Base-by-base conservation (phyloP, 2,797 vertebrate genomes). In the Helarctos malayanus region DNA sequence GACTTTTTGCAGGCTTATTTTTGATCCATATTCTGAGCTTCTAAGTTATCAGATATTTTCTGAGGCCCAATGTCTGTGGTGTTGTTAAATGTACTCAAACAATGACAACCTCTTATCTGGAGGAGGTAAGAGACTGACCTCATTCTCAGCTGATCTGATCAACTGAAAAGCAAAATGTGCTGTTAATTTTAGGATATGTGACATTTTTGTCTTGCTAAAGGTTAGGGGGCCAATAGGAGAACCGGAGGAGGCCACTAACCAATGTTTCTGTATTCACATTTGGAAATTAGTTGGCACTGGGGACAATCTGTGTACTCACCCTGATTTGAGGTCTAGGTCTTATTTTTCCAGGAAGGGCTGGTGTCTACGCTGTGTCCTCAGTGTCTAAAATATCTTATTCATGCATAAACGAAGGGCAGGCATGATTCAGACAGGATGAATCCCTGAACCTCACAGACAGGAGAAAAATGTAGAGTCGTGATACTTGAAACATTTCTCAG, bases 401-500 rank as follows among this genome's bases (percentile, higher is more conserved):
- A 38, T 94, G 93, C 93, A 92, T 87, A 95, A 91, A 88, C 89
- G 95, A 85, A 96, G 96, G 96, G 92, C 94, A 97, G 88, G 76
- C 93, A 0, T 92, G 96, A 97, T 90, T 90, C 76, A 79, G 47
- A 76, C 95, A 85, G 89, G 95, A 93, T 92, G 96, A 97, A 80
- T 90, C 97, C 86, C 71, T 68, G 83, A 63, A 91, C 91, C 86
- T 93, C 86, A 25, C 15, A 83, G 96, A 93, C 93, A 71, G 95
- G 76, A 97, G 96, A 97, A 87, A 96, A 96, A 97, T 97, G 93
- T 25, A 65, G 95, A 96, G 96, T 89, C 49, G 63, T 96, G 97
- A 85, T 93, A 87, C 93, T 35, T 61, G 79, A 91, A 94, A 63
- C 95, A 95, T 98, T 97, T 95, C 95, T 97, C 95, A 97, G 97